These are phyloP conservation scores for Hylaeus anthracinus DNA, from an alignment of 1,140 invertebrate genomes.

Conservation along the genomic window DNA sequence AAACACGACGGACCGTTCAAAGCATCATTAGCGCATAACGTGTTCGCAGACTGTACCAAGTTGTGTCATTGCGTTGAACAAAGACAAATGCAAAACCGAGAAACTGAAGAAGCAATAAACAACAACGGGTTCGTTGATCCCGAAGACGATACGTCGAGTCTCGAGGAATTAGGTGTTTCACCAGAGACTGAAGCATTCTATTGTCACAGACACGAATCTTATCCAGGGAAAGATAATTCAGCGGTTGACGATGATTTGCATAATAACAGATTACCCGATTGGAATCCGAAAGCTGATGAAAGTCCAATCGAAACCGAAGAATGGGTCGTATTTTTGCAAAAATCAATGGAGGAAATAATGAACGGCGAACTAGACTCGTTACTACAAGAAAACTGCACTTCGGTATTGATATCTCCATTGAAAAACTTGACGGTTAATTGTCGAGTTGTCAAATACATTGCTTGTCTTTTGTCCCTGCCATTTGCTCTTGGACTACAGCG, in stretches of 20 bases:
- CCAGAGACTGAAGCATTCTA: background rate
- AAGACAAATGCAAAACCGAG: background rate
- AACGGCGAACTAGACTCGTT: constrained; percentile 87
- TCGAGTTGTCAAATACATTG: constrained; percentile 85
- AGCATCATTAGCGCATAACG: too few relatives aligned
- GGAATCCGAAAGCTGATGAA: constrained; percentile 76
- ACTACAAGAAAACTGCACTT: constrained; percentile 87
- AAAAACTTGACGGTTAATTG: constrained; percentile 84
- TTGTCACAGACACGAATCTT: background rate
- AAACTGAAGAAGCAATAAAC: background rate
- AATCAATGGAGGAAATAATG: constrained; percentile 85
- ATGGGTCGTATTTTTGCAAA: constrained; percentile 86
- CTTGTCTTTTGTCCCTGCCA: constrained; percentile 86
- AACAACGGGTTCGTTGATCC: background rate
- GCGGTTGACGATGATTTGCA: constrained; percentile 50
- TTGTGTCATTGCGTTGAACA: background rate
- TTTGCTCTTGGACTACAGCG: constrained; percentile 82
- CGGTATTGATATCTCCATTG: constrained; percentile 87
- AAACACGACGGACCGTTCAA: too few relatives aligned
- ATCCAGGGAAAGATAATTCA: constrained; percentile 56
- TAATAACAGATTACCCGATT: constrained; percentile 69
- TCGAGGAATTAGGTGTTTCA: background rate
- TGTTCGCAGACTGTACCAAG: too few relatives aligned
- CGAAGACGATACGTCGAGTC: background rate
- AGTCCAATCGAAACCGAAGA: constrained; percentile 90